Evolutionary conservation across 2,797 vertebrate genomes (phyloP).

Genomic region (Myiothlypis coronata): DNA sequence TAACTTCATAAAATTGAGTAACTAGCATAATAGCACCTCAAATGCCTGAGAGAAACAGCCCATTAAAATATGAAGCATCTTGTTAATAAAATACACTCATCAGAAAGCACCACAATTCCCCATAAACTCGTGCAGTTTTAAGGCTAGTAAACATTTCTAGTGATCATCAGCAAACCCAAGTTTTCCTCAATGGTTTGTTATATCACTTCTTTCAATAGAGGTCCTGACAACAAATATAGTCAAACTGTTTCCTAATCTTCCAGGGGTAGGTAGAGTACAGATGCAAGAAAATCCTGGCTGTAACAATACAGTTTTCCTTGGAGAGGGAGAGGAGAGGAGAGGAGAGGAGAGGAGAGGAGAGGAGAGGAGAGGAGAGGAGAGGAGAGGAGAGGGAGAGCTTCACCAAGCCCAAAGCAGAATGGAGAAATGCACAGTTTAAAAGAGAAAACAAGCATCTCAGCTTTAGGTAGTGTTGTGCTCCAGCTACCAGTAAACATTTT

Average conservation of each 20-base stretch:
- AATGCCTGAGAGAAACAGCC: not conserved
- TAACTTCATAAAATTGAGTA: slow-evolving; percentile 63
- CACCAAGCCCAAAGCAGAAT: not conserved
- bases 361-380: not conserved
- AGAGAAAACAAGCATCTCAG: not conserved
- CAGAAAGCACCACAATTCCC: not conserved
- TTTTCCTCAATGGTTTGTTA: not conserved
- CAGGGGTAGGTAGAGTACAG: not conserved
- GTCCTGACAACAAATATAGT: not conserved
- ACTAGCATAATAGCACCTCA: slow-evolving; percentile 11
- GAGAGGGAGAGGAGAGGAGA: not conserved
- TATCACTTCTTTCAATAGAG: not conserved
- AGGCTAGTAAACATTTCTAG: not conserved
- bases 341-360: too few relatives aligned
- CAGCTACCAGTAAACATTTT: not conserved
- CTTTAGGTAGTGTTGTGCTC: not conserved
- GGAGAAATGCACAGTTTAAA: not conserved
- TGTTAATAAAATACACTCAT: slow-evolving; percentile 48
- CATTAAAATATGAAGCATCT: slow-evolving; percentile 52
- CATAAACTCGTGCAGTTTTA: not conserved
- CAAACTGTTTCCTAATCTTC: not conserved
- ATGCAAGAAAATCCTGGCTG: not conserved
- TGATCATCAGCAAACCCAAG: not conserved
- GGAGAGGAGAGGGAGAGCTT: not conserved
- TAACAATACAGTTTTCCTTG: not conserved